Conservation (phyloP, 2,888 invertebrate genomes). For the Xestoiulus laeticollis region DNA sequence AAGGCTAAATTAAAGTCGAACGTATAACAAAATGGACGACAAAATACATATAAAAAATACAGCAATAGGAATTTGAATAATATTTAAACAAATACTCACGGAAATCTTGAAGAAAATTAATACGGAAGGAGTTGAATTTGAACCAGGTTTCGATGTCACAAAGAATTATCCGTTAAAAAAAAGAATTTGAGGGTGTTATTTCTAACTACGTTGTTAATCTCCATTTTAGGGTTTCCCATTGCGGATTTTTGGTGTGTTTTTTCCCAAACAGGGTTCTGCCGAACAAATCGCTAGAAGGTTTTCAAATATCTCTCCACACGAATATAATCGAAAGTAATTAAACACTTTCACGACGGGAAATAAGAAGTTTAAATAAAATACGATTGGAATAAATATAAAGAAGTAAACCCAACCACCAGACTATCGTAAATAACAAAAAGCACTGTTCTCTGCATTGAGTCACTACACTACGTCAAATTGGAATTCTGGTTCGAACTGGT, state of each 20-base stretch:
- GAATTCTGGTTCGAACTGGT: neutral
- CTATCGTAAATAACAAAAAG: neutral
- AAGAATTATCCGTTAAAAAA: neutral
- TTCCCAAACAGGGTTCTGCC: neutral
- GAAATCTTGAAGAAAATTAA: neutral
- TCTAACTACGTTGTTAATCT: neutral
- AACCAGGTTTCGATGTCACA: conserved; percentile 6
- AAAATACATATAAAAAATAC: neutral
- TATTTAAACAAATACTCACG: conserved; percentile 5
- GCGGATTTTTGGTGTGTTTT: neutral
- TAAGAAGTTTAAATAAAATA: neutral
- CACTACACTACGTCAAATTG: neutral
- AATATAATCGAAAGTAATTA: neutral
- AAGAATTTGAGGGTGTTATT: neutral
- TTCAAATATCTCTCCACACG: neutral
- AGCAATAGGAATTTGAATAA: neutral
- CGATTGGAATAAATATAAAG: neutral
- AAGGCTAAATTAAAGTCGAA: neutral
- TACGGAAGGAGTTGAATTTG: neutral
- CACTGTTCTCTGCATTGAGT: no score
- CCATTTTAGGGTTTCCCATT: conserved; percentile 5
- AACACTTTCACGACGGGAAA: no score
- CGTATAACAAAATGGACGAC: neutral
- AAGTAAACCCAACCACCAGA: neutral
- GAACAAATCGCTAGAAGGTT: neutral